Conservation (phyloP, 92 coral and sea anemone species). For the Umimayanthus chanpuru region DNA sequence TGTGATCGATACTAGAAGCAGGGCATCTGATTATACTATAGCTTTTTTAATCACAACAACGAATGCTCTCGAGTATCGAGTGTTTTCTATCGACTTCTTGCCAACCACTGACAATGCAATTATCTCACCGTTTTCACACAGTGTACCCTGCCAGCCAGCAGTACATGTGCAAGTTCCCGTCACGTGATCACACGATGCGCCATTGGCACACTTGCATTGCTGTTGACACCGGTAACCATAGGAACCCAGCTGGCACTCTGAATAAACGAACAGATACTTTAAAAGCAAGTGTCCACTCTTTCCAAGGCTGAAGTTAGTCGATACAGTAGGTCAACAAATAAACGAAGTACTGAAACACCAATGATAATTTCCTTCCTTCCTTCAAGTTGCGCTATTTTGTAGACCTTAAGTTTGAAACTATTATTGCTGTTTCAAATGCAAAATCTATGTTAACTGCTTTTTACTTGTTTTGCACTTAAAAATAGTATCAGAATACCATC, state of each 20-base stretch:
- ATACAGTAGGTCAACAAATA: no score
- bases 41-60: neutral
- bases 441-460: no score
- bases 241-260: slow-evolving; percentile 68
- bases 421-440: no score
- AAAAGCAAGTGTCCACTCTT: no score
- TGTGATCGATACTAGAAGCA: neutral
- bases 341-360: no score
- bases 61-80: neutral
- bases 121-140: slow-evolving; percentile 76
- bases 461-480: no score
- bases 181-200: slow-evolving; percentile 81
- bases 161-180: slow-evolving; percentile 83
- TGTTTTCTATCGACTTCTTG: neutral
- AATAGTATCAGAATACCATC: no score
- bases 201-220: slow-evolving; percentile 67
- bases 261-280: neutral
- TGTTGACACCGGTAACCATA: slow-evolving; percentile 70
- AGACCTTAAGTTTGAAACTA: no score
- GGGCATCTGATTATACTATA: neutral
- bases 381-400: no score
- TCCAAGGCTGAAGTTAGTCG: no score
- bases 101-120: no score
- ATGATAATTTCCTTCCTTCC: no score
- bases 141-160: slow-evolving; percentile 83